Evolutionary conservation across 2,797 vertebrate species (phyloP), one percentile per base, ranked within the genome.

Genomic region (Brachyrhaphis roseni): DNA sequence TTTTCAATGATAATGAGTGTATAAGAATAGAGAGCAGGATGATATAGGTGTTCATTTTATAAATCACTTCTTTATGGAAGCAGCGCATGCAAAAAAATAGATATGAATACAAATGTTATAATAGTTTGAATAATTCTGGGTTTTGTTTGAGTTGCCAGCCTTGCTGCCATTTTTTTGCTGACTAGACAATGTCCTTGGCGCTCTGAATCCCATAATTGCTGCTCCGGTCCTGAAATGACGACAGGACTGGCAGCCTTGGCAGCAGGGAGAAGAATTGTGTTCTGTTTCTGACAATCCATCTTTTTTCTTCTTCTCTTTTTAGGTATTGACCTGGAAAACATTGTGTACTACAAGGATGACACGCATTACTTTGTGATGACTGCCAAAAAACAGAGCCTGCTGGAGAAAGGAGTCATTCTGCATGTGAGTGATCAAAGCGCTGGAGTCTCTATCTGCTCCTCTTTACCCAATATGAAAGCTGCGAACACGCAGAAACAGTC

Each of bases 301-400:
- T 85, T 66, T 89, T 74, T 84, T 2, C 82, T 72, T 2, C 80
- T 72, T 20, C 43, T 77, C 49, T 70, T 80, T 83, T 43, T 87
- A 98, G 98, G 98, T 90, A 97, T 99, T 89, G 98, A 99, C 94
- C 95, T 99, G 95, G 98, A 99, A 95, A 99, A 99, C 95, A 99
- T 99, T 8, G 98, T 99, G 86, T 99, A 99, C 95, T 99, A 99
- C 94, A 99, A 99, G 93, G 98, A 99, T 81, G 98, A 99, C 94
- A 99, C 98, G 0, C 98, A 99, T 94, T 99, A 99, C 95, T 99
- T 99, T 90, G 98, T 99, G 82, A 99, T 99, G 98, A 99, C 98
- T 76, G 98, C 98, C 95, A 99, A 99, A 95, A 99, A 99, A 87
- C 98, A 98, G 95, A 99, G 98, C 85, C 93, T 99, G 83, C 91